Evolutionary conservation across 2,113 vertebrate species (phyloP).

Genomic region (Scortum barcoo): DNA sequence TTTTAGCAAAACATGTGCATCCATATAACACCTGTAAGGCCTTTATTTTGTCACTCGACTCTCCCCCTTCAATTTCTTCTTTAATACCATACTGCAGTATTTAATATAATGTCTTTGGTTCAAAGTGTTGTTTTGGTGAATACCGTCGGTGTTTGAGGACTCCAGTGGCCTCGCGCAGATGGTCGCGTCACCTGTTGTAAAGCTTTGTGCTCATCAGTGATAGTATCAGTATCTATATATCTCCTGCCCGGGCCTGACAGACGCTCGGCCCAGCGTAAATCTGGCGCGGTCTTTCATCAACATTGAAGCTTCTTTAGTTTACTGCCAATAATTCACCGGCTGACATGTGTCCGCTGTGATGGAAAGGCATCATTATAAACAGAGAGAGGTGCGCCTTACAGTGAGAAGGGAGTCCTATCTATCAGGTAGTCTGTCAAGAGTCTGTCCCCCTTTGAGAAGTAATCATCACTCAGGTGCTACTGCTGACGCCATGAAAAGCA

Average conservation of each 20-base stretch:
- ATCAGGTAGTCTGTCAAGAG: conserved; percentile 54
- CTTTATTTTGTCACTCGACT: not conserved
- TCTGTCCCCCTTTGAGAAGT: conserved; percentile 29
- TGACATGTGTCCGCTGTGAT: conserved; percentile 65
- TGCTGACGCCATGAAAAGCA: conserved; percentile 24
- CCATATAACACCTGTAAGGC: not conserved
- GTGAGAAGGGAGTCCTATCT: conserved; percentile 30
- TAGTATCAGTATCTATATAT: conserved; percentile 31
- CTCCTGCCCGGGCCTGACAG: conserved; percentile 29
- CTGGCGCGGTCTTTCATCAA: conserved; percentile 45
- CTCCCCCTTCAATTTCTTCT: not conserved
- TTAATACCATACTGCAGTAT: not conserved
- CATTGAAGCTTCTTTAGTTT: conserved; percentile 31
- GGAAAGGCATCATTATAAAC: conserved; percentile 57
- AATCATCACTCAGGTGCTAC: conserved; percentile 53
- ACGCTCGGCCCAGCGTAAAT: conserved; percentile 39
- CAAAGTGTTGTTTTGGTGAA: conserved; percentile 6
- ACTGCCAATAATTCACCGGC: conserved; percentile 58
- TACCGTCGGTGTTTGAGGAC: not conserved
- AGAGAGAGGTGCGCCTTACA: conserved; percentile 44
- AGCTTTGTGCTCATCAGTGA: conserved; percentile 23
- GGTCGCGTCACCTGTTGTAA: conserved; percentile 9
- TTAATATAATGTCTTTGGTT: not conserved
- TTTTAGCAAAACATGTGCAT: not conserved
- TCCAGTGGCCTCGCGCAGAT: not conserved